Conservation (phyloP, 1,140 invertebrate genomes). For the Patella vulgata region DNA sequence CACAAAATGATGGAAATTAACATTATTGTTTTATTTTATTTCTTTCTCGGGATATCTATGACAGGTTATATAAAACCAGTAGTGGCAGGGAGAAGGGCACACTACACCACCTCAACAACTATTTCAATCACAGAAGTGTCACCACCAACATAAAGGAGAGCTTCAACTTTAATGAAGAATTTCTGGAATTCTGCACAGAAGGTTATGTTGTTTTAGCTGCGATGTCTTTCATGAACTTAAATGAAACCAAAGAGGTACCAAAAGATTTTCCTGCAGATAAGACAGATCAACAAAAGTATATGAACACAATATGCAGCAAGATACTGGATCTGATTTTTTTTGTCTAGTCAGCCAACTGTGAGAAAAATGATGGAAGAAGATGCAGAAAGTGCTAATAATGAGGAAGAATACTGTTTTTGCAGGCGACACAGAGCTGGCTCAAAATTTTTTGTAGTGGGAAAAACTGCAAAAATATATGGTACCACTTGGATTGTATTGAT, state of each 20-base stretch:
- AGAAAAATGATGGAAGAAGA: neutral
- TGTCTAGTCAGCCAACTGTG: neutral
- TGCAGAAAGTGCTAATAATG: neutral
- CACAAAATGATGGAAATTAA: no score
- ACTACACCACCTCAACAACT: neutral
- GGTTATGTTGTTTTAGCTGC: slow-evolving; percentile 1
- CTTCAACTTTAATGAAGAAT: neutral
- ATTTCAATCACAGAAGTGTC: neutral
- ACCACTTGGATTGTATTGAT: slow-evolving; percentile 20
- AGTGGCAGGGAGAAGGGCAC: neutral
- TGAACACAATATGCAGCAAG: neutral
- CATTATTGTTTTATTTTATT: neutral
- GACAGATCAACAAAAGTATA: neutral
- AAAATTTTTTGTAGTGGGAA: slow-evolving; percentile 9
- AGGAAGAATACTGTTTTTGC: neutral
- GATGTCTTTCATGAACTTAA: neutral
- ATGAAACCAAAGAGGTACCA: neutral
- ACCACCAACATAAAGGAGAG: neutral
- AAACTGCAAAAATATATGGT: slow-evolving; percentile 12
- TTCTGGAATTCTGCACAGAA: neutral
- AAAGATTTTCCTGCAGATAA: neutral
- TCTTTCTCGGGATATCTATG: neutral
- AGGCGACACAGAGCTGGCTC: neutral
- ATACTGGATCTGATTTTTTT: neutral
- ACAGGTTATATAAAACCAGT: neutral